Evolutionary conservation across 2,888 invertebrate genomes (phyloP).

Genomic region (Adineta ricciae): DNA sequence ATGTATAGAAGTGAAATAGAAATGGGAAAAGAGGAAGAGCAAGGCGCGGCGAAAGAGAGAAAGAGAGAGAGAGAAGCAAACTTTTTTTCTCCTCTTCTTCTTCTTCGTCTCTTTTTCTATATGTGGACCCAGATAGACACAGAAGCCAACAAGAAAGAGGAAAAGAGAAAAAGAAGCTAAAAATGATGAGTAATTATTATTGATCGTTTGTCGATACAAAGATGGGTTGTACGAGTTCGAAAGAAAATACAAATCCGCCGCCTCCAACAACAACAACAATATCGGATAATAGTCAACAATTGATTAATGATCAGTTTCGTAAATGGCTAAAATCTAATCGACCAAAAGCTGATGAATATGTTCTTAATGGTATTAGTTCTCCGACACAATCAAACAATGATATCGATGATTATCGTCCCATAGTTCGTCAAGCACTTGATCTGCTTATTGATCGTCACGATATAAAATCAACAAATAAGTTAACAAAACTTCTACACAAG

Average conservation of each 20-base stretch:
- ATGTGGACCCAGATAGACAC: not conserved
- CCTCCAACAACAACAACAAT: not conserved
- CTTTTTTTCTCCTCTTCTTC: not conserved
- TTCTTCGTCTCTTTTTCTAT: not conserved
- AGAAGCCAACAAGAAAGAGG: not conserved
- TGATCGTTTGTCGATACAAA: not conserved
- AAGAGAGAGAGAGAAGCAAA: no score
- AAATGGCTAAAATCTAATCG: conserved; percentile 15
- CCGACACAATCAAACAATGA: not conserved
- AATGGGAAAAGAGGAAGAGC: not conserved
- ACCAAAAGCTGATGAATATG: conserved; percentile 17
- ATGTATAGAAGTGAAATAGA: not conserved
- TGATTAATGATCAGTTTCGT: not conserved
- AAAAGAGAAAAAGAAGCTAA: not conserved
- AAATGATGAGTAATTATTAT: conserved; percentile 5
- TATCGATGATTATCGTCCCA: not conserved
- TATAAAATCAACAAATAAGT: conserved; percentile 10
- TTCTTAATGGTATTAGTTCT: not conserved
- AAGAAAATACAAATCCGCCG: not conserved
- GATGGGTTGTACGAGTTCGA: not conserved
- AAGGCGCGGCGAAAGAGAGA: not conserved
- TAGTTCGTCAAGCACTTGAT: conserved; percentile 3
- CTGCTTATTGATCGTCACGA: not conserved
- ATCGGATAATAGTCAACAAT: not conserved
- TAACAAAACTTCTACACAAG: not conserved